Evolutionary conservation across 2,113 vertebrate genomes (phyloP), one percentile per base, ranked within the genome.

Genomic region (Brachirus orientalis): DNA sequence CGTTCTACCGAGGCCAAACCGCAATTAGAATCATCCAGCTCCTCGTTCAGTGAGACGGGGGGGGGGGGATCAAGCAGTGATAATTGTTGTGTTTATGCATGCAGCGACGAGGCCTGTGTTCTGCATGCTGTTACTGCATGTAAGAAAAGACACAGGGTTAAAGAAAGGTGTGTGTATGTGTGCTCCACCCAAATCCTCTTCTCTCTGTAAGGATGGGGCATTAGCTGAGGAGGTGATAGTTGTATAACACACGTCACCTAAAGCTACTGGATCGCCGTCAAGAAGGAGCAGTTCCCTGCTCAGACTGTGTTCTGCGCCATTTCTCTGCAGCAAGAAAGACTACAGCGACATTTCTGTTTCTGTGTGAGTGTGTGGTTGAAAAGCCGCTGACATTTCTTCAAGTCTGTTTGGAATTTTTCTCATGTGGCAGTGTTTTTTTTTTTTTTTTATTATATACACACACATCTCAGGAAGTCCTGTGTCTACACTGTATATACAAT

Each of bases 71-170:
- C 40, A 56, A 76, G 67, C 52, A 10, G 60, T 11, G 71, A 69
- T 80, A 72, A 86, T 86, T 72, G 77, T 73, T 79, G 69, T 82
- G 74, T 74, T 77, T 72, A 55, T 80, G 82, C 58, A 65, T 43
- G 19, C n/a, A 68, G 33, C 1, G 16, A 18, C 68, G 43, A 18
- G 51, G 19, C 10, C 33, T 46, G 13, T 18, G 68, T 51, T 66
- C 62, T 45, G 22, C n/a, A n/a, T n/a, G n/a, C n/a, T n/a, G n/a
- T n/a, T n/a, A n/a, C n/a, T n/a, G n/a, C n/a, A 28, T 66, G 17
- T 19, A 28, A 11, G 20, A 52, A 36, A 70, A 57, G 71, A 78
- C 43, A 18, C 14, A 1, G 19, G 37, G 37, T 10, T 10, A 6
- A 38, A 38, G 10, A 10, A 38, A 13, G 3, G 38, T 40, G 38